These are phyloP conservation scores for Nemapogon koenigi DNA, from an alignment of 2,888 invertebrate species.

Conservation along the genomic window DNA sequence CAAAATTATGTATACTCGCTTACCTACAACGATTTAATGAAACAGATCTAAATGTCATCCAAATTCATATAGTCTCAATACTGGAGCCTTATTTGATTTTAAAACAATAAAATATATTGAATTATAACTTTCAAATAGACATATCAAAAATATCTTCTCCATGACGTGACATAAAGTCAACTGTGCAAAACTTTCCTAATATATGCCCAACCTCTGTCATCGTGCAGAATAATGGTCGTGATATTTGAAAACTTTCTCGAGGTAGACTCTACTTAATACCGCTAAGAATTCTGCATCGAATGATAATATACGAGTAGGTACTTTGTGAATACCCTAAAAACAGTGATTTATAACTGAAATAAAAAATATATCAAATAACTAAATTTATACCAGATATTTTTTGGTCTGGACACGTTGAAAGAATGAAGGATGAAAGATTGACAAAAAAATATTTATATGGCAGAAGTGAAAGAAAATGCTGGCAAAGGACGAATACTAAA, in stretches of 20 bases:
- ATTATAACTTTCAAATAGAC: background rate
- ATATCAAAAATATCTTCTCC: background rate
- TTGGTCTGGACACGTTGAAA: too few species aligned
- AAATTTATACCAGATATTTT: too few species aligned
- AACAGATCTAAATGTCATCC: background rate
- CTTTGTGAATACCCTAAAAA: too few species aligned
- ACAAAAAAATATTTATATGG: too few species aligned
- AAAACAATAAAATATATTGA: background rate
- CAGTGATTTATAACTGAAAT: too few species aligned
- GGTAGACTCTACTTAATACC: constrained; percentile 44
- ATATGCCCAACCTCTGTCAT: constrained; percentile 63
- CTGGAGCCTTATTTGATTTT: background rate
- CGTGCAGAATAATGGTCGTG: constrained; percentile 60
- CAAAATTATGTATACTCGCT: too few species aligned
- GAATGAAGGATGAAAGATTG: too few species aligned
- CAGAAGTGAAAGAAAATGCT: too few species aligned
- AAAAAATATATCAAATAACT: too few species aligned
- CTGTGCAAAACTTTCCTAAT: constrained; percentile 54
- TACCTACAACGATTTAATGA: too few species aligned
- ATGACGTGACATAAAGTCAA: constrained; percentile 34
- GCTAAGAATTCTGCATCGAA: constrained; percentile 50
- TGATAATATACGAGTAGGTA: too few species aligned
- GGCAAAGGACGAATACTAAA: too few species aligned
- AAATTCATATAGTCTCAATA: background rate
- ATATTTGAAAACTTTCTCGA: constrained; percentile 57